A percentile compares a stretch with the other conserved stretches of the same genome.
Conservation (phyloP, 2,888 invertebrate species). For the Thera obeliscata region DNA sequence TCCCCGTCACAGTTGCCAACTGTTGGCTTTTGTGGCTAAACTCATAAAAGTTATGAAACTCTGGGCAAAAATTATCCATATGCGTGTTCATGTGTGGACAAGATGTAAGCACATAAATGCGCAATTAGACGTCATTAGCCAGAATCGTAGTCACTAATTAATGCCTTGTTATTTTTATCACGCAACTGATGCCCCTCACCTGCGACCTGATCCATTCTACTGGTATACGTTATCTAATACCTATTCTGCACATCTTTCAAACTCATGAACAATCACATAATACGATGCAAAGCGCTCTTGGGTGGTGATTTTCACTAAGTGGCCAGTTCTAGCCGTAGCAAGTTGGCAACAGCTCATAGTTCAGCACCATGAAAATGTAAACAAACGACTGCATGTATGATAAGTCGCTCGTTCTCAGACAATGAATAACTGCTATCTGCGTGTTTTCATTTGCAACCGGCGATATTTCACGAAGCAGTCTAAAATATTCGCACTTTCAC, state of each 20-base stretch:
- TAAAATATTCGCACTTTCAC: slow-evolving; percentile 15
- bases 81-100: slow-evolving; percentile 9
- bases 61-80: slow-evolving; percentile 1
- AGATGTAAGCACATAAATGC: slow-evolving; percentile 9
- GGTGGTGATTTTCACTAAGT: slow-evolving; percentile 4
- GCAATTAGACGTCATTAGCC: slow-evolving; percentile 11
- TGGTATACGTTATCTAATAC: neutral
- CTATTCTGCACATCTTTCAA: neutral
- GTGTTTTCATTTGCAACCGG: slow-evolving; percentile 19
- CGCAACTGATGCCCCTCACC: slow-evolving; percentile 17
- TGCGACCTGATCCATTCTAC: slow-evolving; percentile 4
- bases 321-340: slow-evolving; percentile 18
- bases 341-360: slow-evolving; percentile 37
- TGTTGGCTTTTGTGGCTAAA: slow-evolving; percentile 24
- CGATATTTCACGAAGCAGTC: slow-evolving; percentile 19
- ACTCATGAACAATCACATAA: neutral
- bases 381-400: slow-evolving; percentile 64
- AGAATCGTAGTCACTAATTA: slow-evolving; percentile 14
- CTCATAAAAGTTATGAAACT: slow-evolving; percentile 7
- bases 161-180: slow-evolving; percentile 18
- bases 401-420: slow-evolving; percentile 46
- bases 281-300: slow-evolving; percentile 6
- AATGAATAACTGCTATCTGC: slow-evolving; percentile 46
- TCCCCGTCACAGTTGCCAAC: slow-evolving; percentile 32
- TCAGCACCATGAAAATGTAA: slow-evolving; percentile 63